Percentiles rank a stretch among this genome's conserved stretches.
These are phyloP conservation scores for Pachycephala philippinensis DNA, from an alignment of 2,113 vertebrate genomes.

Conservation along the genomic window DNA sequence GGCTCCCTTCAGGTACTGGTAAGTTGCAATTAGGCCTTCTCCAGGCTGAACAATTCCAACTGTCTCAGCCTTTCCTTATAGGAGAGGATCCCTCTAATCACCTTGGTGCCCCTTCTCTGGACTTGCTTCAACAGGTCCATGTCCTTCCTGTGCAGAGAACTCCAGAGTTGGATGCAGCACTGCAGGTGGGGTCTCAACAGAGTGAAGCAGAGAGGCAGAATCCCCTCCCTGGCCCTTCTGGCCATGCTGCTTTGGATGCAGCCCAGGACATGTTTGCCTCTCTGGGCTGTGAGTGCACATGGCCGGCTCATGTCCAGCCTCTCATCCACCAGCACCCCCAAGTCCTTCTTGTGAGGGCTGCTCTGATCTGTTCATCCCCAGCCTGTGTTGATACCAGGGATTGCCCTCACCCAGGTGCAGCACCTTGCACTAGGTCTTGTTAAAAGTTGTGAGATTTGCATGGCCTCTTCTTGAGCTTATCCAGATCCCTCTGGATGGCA, in stretches of 20 bases:
- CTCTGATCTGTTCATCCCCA: neutral
- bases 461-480: neutral
- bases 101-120: neutral
- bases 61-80: neutral
- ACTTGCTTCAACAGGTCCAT: neutral
- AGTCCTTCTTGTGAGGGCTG: neutral
- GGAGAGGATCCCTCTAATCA: neutral
- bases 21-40: neutral
- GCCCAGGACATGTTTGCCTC: accelerated
- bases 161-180: neutral
- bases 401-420: neutral
- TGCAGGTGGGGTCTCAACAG: neutral
- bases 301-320: neutral
- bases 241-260: neutral
- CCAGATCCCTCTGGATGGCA: neutral
- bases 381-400: neutral
- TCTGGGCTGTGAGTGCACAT: neutral
- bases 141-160: neutral
- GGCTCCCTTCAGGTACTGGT: neutral
- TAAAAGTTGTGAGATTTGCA: neutral
- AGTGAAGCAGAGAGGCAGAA: neutral
- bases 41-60: neutral
- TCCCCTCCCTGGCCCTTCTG: neutral
- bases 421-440: neutral
- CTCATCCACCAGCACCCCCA: neutral